Evolutionary conservation across 23 tunicate genomes (phyloP).

Genomic region (Corella eumyota): DNA sequence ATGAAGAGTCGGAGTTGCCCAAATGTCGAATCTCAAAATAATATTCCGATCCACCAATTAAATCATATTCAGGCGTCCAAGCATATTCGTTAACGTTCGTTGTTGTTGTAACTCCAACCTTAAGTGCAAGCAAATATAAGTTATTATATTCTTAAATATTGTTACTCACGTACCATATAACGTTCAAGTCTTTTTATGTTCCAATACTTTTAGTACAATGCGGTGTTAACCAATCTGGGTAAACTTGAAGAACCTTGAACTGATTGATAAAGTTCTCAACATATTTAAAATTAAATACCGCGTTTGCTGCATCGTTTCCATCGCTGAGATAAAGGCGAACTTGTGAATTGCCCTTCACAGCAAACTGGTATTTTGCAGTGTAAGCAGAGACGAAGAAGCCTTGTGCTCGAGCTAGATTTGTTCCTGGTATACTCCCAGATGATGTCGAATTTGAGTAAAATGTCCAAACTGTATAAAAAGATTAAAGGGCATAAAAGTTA

Average conservation of each 20-base stretch:
- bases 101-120: no score
- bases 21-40: slow-evolving; percentile 17
- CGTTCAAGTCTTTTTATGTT: no score
- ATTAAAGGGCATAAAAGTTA: neutral
- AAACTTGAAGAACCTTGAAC: no score
- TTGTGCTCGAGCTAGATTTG: slow-evolving; percentile 12
- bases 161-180: no score
- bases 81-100: no score
- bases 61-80: no score
- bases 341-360: slow-evolving; percentile 20
- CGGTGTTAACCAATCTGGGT: no score
- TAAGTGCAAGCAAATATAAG: no score
- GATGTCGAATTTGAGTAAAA: neutral
- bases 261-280: no score
- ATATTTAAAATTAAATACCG: slow-evolving; percentile 24
- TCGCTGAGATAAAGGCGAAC: slow-evolving; percentile 13
- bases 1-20: neutral
- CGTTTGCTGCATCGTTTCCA: slow-evolving; percentile 22
- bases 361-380: slow-evolving; percentile 21
- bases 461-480: neutral
- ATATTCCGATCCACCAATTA: slow-evolving; percentile 22
- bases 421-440: neutral
- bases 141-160: no score
- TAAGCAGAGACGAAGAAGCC: slow-evolving; percentile 35
- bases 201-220: no score